Base-by-base conservation (phyloP, 2,113 vertebrate species). In the Alouatta palliata region DNA sequence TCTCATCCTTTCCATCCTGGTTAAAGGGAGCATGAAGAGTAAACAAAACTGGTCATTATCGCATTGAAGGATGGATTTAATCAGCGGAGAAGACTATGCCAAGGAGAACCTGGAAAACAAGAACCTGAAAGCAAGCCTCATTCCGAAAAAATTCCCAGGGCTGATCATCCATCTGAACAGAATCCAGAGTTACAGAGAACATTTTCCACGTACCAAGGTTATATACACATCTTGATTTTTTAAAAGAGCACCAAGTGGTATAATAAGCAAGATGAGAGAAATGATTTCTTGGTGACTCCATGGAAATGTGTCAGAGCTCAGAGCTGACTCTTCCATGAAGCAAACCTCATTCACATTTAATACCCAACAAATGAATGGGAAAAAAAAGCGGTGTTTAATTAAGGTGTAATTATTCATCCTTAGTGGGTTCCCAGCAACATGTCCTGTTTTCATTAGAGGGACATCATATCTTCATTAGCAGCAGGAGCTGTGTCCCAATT, bases 391-490 rank as follows among this genome's bases (percentile, higher is more conserved):
- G 54, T 47, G 61, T 81, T 97, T 94, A 92, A 95, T 96, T 93
- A 95, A 90, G 64, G 89, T 66, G 91, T 90, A 87, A 94, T 94
- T 95, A 97, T 73, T 95, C 96, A 95, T 54, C 89, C 21, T 6
- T 27, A 89, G 97, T 95, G 82, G 58, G 84, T 66, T 87, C 76
- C 79, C 84, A 88, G 84, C 23, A 3, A 87, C 21, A n/a, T 2
- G 90, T 82, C 91, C 93, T 90, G 66, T 92, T 87, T 96, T 84
- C 91, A 88, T 95, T 95, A 96, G 56, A 96, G 85, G 49, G 95
- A 56, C 90, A 94, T 91, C 85, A 54, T 87, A 49, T 95, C 92
- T 92, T 92, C 90, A 86, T 84, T 96, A 85, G 81, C 16, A 25
- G 49, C 37, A 20, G 40, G 94, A 92, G 49, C 49, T 20, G 6